These are phyloP conservation scores for Taenioides sp. DNA, from an alignment of 2,797 vertebrate species.

Conservation along the genomic window DNA sequence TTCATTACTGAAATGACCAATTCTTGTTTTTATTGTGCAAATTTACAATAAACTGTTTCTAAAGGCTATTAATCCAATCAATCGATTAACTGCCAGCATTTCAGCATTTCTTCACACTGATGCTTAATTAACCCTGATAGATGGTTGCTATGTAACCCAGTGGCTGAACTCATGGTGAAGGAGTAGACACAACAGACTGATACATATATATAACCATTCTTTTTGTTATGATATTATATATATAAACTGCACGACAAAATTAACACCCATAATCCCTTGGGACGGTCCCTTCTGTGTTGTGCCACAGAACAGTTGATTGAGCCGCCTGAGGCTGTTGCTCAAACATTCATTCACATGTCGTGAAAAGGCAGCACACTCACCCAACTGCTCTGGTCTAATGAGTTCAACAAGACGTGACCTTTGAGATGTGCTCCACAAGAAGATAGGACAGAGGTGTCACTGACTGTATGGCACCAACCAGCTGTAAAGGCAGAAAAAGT, in stretches of 20 bases:
- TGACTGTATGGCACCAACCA: neutral
- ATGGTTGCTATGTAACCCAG: constrained; percentile 47
- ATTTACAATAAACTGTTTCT: neutral
- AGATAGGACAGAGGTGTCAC: neutral
- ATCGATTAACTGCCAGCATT: constrained; percentile 12
- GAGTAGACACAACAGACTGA: constrained; percentile 25
- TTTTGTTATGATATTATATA: constrained; percentile 28
- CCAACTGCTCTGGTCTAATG: constrained; percentile 17
- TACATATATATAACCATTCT: constrained; percentile 3
- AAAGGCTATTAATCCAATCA: neutral
- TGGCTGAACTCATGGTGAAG: constrained; percentile 24
- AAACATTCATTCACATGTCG: constrained; percentile 46
- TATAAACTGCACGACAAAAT: constrained; percentile 51
- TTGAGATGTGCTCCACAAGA: neutral
- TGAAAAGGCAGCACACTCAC: constrained; percentile 21
- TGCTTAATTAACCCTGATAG: constrained; percentile 52
- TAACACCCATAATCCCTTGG: constrained; percentile 50
- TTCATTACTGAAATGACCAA: neutral
- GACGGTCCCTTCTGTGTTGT: constrained; percentile 56
- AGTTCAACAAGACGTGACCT: neutral
- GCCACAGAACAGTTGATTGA: constrained; percentile 45
- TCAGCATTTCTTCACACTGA: constrained; percentile 37
- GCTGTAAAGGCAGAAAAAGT: neutral
- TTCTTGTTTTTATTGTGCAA: neutral
- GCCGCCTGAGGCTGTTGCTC: constrained; percentile 65